Conservation (phyloP, 2,888 invertebrate species). For the Ferdinandea cuprea region DNA sequence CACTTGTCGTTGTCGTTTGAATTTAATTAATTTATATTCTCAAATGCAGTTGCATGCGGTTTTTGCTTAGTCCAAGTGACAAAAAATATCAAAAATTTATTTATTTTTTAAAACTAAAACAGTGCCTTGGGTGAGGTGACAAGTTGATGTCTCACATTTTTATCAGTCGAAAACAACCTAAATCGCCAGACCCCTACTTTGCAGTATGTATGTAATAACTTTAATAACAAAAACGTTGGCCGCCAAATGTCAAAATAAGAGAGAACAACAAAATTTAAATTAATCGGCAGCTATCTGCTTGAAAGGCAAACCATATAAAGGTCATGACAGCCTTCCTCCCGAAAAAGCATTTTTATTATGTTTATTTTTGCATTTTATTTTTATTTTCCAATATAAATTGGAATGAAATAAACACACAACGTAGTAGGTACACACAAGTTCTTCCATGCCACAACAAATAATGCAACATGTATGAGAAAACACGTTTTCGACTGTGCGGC, state of each 20-base stretch:
- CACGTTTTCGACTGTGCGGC: background rate
- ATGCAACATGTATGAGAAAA: background rate
- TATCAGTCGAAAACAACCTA: too few species aligned
- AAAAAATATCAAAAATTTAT: too few species aligned
- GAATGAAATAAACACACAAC: constrained; percentile 23
- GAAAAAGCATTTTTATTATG: constrained; percentile 1
- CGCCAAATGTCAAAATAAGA: constrained; percentile 33
- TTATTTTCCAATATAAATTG: constrained; percentile 1
- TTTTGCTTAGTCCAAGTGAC: too few species aligned
- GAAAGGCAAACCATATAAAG: constrained; percentile 30
- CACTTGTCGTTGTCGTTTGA: constrained; percentile 30
- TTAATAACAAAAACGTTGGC: background rate
- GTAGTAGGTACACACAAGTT: background rate
- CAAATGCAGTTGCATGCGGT: constrained; percentile 5
- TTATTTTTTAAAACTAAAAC: too few species aligned
- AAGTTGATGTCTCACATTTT: too few species aligned
- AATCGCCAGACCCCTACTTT: too few species aligned
- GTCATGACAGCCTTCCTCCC: constrained; percentile 14
- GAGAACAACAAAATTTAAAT: constrained; percentile 16
- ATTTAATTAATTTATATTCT: constrained; percentile 64
- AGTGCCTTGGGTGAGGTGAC: too few species aligned
- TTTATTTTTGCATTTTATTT: background rate
- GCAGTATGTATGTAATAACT: too few species aligned
- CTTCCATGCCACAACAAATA: background rate
- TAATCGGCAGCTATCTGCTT: constrained; percentile 28